phyloP scores from a whole-genome alignment of 2,113 vertebrate species.

The Oryzias woworae region DNA sequence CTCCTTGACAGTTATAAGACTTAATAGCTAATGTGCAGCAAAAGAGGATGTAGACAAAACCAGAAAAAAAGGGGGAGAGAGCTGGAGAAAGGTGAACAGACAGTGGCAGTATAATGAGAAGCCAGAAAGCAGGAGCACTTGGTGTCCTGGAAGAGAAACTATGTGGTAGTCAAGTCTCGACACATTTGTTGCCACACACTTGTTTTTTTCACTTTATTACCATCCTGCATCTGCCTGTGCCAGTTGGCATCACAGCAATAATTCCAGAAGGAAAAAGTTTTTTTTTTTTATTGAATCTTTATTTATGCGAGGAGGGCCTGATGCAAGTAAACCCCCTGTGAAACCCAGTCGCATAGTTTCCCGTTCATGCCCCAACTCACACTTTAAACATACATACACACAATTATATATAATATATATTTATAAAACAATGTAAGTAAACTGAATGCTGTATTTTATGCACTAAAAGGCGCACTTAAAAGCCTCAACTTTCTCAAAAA shows the following conservation, averaged over 20 bases:
- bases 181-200: conserved; percentile 29
- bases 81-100: conserved; percentile 22
- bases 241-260: not conserved
- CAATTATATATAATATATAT: too few species aligned
- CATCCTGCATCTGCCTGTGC: conserved; percentile 7
- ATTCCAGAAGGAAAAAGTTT: not conserved
- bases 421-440: too few species aligned
- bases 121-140: conserved; percentile 51
- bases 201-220: conserved; percentile 5
- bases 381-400: too few species aligned
- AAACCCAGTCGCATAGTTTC: too few species aligned
- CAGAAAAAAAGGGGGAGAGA: conserved; percentile 11
- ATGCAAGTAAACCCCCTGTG: too few species aligned
- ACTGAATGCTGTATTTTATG: too few species aligned
- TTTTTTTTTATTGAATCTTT: too few species aligned
- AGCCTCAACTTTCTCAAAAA: too few species aligned
- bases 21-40: conserved; percentile 49
- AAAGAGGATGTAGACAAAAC: conserved; percentile 49
- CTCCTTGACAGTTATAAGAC: conserved; percentile 55
- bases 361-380: too few species aligned
- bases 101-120: conserved; percentile 53
- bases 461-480: too few species aligned
- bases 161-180: conserved; percentile 37
- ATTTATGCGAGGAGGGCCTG: too few species aligned
- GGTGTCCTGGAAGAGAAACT: conserved; percentile 40